These are phyloP conservation scores for Myotis vivesi DNA, from an alignment of 2,797 vertebrate genomes.

Conservation along the genomic window DNA sequence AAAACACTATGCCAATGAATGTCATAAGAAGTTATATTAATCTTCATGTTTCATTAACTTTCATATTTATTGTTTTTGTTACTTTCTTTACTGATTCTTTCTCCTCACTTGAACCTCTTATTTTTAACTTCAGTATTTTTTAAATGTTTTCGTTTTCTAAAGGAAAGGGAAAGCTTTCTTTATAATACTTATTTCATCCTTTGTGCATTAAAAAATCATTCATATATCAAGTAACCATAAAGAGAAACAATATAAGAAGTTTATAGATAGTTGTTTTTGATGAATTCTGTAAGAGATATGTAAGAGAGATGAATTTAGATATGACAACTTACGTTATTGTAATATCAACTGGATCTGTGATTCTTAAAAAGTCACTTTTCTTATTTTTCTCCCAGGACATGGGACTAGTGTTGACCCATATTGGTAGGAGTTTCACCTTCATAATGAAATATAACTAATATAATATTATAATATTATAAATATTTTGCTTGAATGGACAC, in stretches of 20 bases:
- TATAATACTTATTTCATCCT: not conserved
- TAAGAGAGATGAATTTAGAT: not conserved
- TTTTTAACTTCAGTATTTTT: conserved; percentile 10
- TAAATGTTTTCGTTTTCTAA: conserved; percentile 44
- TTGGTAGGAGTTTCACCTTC: not conserved
- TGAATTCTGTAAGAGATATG: not conserved
- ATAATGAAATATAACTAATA: not conserved
- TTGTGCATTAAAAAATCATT: not conserved
- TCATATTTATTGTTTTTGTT: not conserved
- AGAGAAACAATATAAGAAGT: not conserved
- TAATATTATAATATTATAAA: not conserved
- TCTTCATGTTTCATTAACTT: conserved; percentile 29
- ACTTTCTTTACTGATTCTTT: conserved; percentile 5
- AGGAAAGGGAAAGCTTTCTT: not conserved
- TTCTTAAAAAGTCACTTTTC: not conserved
- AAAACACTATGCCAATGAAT: not conserved
- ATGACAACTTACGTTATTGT: conserved; percentile 10
- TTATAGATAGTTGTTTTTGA: conserved; percentile 19
- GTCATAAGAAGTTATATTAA: not conserved
- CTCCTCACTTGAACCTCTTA: not conserved
- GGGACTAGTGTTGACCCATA: not conserved
- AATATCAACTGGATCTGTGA: conserved; percentile 34
- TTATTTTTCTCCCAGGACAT: conserved; percentile 42
- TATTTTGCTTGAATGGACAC: conserved; percentile 9
- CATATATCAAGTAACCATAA: not conserved